phyloP scores from a whole-genome alignment of 2,797 vertebrate species.

The Aselliscus stoliczkanus region DNA sequence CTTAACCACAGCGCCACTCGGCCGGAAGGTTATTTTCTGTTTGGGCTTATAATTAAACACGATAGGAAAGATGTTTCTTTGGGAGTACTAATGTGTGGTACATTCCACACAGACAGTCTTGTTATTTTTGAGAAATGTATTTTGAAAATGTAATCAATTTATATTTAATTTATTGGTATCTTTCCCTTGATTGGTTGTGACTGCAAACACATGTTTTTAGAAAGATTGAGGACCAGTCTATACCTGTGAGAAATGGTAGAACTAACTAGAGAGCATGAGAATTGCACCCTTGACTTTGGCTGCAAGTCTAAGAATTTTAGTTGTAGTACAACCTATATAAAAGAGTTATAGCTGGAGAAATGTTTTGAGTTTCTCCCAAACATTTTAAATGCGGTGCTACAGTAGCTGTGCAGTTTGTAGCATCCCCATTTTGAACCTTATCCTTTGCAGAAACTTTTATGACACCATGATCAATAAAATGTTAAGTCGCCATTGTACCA shows the following conservation, averaged over 20 bases:
- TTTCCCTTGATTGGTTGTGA: background rate
- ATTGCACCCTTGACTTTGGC: background rate
- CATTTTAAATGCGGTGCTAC: background rate
- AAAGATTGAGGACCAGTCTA: background rate
- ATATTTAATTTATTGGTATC: background rate
- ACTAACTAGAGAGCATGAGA: background rate
- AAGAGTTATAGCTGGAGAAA: background rate
- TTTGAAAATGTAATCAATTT: background rate
- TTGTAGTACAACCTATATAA: background rate
- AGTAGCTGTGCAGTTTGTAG: background rate
- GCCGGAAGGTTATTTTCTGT: too few relatives aligned
- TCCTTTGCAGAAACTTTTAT: background rate
- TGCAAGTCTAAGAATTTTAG: background rate
- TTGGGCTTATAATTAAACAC: background rate
- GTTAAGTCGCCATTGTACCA: background rate
- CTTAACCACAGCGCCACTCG: too few relatives aligned
- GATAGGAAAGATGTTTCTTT: background rate
- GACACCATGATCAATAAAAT: background rate
- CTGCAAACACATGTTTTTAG: background rate
- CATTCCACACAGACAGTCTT: background rate
- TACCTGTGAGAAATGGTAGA: background rate
- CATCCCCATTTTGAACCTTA: background rate
- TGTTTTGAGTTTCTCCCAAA: background rate
- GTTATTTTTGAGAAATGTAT: background rate
- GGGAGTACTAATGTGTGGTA: background rate